Evolutionary conservation across 2,797 vertebrate genomes (phyloP).

Genomic region (Miichthys miiuy): DNA sequence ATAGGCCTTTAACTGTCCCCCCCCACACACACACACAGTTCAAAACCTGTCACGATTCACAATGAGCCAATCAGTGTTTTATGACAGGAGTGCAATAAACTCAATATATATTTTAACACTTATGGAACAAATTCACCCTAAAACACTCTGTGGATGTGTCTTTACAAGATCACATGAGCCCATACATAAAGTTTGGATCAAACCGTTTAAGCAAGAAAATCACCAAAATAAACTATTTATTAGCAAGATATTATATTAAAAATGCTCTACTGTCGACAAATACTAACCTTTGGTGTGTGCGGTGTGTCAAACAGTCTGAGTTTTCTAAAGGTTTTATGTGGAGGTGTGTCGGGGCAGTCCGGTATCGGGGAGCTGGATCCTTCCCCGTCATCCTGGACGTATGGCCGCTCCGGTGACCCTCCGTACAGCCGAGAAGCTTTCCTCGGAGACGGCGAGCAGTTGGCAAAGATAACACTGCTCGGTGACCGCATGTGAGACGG

Average conservation of each 20-base stretch:
- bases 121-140: background rate
- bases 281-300: slow-evolving; percentile 95
- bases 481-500: slow-evolving; percentile 87
- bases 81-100: background rate
- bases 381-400: slow-evolving; percentile 75
- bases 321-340: slow-evolving; percentile 96
- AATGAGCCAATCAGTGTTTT: background rate
- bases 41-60: background rate
- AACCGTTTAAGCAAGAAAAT: background rate
- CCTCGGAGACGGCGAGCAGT: slow-evolving; percentile 87
- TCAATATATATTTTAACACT: background rate
- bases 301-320: slow-evolving; percentile 96
- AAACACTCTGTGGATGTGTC: background rate
- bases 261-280: background rate
- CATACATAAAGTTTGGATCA: fast-evolving
- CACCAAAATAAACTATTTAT: background rate
- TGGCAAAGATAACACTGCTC: slow-evolving; percentile 76
- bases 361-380: slow-evolving; percentile 88
- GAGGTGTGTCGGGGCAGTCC: slow-evolving; percentile 94
- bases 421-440: slow-evolving; percentile 79
- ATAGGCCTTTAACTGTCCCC: too few relatives aligned
- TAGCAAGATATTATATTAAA: background rate
- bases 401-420: slow-evolving; percentile 76
- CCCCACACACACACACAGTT: background rate
- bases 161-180: background rate